Conservation (phyloP, 2,888 invertebrate species). For the Ectemnius cavifrons region DNA sequence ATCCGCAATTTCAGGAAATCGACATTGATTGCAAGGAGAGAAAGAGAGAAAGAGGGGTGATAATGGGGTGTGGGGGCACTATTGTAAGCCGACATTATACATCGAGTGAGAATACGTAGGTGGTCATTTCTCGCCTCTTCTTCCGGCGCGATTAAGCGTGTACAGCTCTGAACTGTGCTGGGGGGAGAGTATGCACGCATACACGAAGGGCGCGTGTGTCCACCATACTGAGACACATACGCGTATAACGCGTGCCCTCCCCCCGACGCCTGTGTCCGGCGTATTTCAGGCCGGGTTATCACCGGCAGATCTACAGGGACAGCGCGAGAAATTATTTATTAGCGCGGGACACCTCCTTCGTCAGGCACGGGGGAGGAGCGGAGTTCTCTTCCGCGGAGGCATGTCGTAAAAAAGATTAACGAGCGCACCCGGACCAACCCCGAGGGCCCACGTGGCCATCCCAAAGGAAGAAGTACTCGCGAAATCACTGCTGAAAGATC, state of each 20-base stretch:
- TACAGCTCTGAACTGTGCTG: background rate
- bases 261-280: conserved; percentile 66
- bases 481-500: conserved; percentile 46
- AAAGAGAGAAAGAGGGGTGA: no score
- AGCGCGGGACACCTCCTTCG: conserved; percentile 74
- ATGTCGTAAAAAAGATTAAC: conserved; percentile 76
- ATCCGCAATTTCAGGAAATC: no score
- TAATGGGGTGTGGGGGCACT: no score
- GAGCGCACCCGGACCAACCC: conserved; percentile 60
- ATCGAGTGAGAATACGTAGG: conserved; percentile 25
- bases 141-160: conserved; percentile 23
- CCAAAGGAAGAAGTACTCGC: conserved; percentile 26
- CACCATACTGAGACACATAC: conserved; percentile 32
- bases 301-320: conserved; percentile 77
- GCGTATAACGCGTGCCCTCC: conserved; percentile 55
- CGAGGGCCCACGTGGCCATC: conserved; percentile 24
- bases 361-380: conserved; percentile 60
- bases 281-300: conserved; percentile 77
- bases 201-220: conserved; percentile 10
- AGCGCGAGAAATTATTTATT: conserved; percentile 78
- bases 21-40: no score
- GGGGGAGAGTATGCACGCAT: background rate
- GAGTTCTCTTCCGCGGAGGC: conserved; percentile 62
- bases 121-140: conserved; percentile 38
- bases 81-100: no score